Base-by-base conservation (phyloP, 2,888 invertebrate species). In the Steromphala cineraria region DNA sequence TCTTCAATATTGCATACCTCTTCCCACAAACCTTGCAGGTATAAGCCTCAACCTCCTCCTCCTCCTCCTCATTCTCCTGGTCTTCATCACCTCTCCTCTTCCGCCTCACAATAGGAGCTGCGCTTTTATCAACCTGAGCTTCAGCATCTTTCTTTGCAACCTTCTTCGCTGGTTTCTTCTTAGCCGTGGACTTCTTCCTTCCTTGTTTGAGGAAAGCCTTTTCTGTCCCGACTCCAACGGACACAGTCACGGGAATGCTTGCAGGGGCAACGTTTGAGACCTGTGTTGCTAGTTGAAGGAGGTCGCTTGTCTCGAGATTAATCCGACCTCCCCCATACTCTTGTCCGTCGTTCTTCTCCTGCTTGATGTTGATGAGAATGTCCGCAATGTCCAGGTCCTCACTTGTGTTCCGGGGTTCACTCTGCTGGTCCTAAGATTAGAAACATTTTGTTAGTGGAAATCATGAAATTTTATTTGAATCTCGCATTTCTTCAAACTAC, bases 311-410 rank as follows among this genome's bases (percentile, higher is more conserved):
- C 17, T n/a, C 62, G 15, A 15, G 24, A 28, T 24, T 28, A 0
- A n/a, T n/a, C 13, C 62, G 62, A 62, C 24, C 10, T 24, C 28
- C 62, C 28, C 13, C 62, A 19, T 24, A 21, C 19, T 24, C 56
- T 15, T 31, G 17, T 3, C 36, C 10, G n/a, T 71, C 71, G 1
- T 5, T 36, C 71, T 71, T 71, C 36, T 71, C 71, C 36, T 71
- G 71, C 71, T 71, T 71, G 71, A 71, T 71, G 71, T 71, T 71
- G 71, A 71, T 71, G 31, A 71, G 36, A n/a, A 71, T 71, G 71
- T 71, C 71, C 17, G 71, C 71, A n/a, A 71, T 71, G 36, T 71
- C 71, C 28, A 31, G 71, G 36, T 71, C 71, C 36, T 71, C 71
- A 36, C 36, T 71, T 3, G 28, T 24, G 36, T 19, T 71, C 46